Evolutionary conservation across 2,113 vertebrate genomes (phyloP).

Genomic region (Oryzias melastigma): DNA sequence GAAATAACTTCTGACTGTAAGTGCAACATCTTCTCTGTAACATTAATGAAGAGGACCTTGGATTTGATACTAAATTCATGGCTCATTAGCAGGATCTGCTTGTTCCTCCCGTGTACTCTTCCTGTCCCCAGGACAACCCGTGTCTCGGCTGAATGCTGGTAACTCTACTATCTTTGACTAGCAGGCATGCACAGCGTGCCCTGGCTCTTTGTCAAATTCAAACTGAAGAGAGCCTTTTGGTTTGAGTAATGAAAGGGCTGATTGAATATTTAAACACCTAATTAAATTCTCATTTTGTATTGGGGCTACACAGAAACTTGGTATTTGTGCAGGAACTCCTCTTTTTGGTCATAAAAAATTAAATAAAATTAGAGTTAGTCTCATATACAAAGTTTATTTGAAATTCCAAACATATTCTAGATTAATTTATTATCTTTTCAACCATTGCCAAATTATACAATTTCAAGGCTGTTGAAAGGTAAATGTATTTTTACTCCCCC

Average conservation of each 20-base stretch:
- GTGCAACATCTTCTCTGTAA: conserved; percentile 29
- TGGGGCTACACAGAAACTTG: conserved; percentile 16
- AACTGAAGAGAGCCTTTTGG: conserved; percentile 41
- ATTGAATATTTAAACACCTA: conserved; percentile 62
- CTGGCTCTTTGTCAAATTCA: conserved; percentile 58
- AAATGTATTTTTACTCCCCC: too few species aligned
- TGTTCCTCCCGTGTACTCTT: conserved; percentile 25
- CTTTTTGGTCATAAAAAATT: too few species aligned
- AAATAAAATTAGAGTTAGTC: too few species aligned
- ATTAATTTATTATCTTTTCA: too few species aligned
- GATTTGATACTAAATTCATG: conserved; percentile 36
- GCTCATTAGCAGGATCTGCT: conserved; percentile 28
- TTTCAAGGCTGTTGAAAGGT: too few species aligned
- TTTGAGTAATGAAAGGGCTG: conserved; percentile 58
- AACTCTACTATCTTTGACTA: conserved; percentile 56
- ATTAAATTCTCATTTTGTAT: conserved; percentile 53
- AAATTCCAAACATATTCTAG: too few species aligned
- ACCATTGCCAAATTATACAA: too few species aligned
- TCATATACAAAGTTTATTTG: too few species aligned
- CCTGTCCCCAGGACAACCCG: conserved; percentile 35
- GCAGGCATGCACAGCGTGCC: conserved; percentile 46
- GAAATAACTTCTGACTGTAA: conserved; percentile 36
- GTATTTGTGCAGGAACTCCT: conserved; percentile 20
- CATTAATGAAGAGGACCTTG: conserved; percentile 24
- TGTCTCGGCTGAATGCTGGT: conserved; percentile 20